Evolutionary conservation across 2,113 vertebrate genomes (phyloP).

Genomic region (Solenodon paradoxus): DNA sequence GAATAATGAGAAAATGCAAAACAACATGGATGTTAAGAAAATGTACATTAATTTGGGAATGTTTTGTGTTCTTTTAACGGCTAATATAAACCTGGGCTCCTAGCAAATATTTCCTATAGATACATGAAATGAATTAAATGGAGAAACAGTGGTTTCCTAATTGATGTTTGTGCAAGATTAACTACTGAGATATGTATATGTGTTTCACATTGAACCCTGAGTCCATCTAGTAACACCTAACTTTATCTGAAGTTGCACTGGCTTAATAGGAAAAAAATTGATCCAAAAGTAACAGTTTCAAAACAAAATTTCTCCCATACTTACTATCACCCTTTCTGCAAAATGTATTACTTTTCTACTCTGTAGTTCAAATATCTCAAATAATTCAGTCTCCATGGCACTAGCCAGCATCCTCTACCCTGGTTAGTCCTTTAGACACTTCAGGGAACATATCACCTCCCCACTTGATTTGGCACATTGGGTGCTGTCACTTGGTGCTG

Average conservation of each 20-base stretch:
- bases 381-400: not conserved
- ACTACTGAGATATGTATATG: not conserved
- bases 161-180: not conserved
- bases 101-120: not conserved
- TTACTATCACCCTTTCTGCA: not conserved
- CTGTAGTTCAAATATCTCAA: not conserved
- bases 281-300: not conserved
- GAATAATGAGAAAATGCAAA: not conserved
- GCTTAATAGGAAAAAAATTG: not conserved
- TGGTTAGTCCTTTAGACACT: not conserved
- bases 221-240: not conserved
- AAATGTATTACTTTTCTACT: not conserved
- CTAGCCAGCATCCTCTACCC: rapidly evolving
- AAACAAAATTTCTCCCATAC: not conserved
- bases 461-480: not conserved
- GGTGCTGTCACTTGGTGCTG: not conserved
- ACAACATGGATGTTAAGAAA: not conserved
- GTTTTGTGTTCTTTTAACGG: not conserved
- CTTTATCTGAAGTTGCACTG: not conserved
- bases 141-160: not conserved
- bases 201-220: not conserved
- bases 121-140: not conserved
- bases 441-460: not conserved
- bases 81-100: not conserved
- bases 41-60: not conserved